Evolutionary conservation across 1,140 invertebrate species (phyloP).

Genomic region (Mizuhopecten yessoensis): DNA sequence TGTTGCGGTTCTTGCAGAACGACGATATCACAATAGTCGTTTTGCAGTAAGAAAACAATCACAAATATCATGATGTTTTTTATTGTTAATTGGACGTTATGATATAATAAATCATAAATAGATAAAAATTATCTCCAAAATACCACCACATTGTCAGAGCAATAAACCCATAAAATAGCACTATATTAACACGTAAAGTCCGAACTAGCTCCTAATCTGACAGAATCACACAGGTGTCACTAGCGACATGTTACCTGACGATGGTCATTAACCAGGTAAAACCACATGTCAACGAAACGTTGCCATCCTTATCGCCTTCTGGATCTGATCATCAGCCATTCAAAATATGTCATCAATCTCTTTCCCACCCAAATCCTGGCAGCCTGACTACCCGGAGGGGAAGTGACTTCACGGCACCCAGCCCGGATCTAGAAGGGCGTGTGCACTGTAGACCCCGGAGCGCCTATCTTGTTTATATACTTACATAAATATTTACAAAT

Average conservation of each 20-base stretch:
- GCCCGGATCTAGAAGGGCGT: background rate
- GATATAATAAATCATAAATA: background rate
- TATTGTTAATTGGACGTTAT: background rate
- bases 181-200: constrained; percentile 3
- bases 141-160: background rate
- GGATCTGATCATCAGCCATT: constrained; percentile 4
- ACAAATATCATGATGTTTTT: background rate
- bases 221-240: constrained; percentile 10
- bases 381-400: background rate
- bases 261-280: background rate
- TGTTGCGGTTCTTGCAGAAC: background rate
- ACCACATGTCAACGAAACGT: constrained; percentile 18
- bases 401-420: background rate
- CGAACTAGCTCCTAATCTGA: background rate
- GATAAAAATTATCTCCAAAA: no score
- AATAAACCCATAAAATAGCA: background rate
- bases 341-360: constrained; percentile 5
- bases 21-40: background rate
- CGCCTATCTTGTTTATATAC: background rate
- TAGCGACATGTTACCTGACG: background rate
- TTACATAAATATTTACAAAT: background rate
- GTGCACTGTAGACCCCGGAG: background rate
- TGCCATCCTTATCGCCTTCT: constrained; percentile 3
- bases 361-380: constrained; percentile 8
- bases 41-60: background rate